phyloP scores from a whole-genome alignment of 2,113 vertebrate species.

The Mus spicilegus region DNA sequence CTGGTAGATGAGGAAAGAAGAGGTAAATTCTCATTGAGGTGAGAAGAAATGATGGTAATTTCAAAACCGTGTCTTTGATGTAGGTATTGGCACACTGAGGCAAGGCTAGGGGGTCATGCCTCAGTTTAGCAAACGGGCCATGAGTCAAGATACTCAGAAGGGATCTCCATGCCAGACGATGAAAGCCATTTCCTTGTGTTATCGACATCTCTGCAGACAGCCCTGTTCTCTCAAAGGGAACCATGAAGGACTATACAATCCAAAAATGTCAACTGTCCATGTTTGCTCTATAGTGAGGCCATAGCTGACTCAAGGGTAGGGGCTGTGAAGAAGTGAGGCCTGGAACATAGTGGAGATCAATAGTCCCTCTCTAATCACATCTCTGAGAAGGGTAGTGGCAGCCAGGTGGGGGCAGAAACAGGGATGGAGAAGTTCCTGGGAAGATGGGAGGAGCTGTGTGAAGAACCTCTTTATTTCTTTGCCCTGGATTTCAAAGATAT shows the following conservation, averaged over 20 bases:
- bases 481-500: neutral
- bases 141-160: neutral
- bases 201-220: neutral
- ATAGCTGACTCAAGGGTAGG: neutral
- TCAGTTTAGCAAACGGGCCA: slow-evolving; percentile 2
- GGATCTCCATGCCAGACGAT: neutral
- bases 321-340: neutral
- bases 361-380: neutral
- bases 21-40: neutral
- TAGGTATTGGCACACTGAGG: accelerated
- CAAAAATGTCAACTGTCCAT: neutral
- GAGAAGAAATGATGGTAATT: neutral
- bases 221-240: slow-evolving; percentile 32
- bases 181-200: neutral
- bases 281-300: neutral
- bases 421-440: neutral
- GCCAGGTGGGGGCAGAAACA: neutral
- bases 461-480: neutral
- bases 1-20: neutral
- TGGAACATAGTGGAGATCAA: neutral
- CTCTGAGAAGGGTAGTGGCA: neutral
- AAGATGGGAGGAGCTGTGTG: neutral
- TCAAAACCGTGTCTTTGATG: neutral
- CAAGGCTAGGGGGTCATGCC: neutral
- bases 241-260: neutral